These are phyloP conservation scores for Embiotoca jacksoni DNA, from an alignment of 2,113 vertebrate genomes.

Conservation along the genomic window DNA sequence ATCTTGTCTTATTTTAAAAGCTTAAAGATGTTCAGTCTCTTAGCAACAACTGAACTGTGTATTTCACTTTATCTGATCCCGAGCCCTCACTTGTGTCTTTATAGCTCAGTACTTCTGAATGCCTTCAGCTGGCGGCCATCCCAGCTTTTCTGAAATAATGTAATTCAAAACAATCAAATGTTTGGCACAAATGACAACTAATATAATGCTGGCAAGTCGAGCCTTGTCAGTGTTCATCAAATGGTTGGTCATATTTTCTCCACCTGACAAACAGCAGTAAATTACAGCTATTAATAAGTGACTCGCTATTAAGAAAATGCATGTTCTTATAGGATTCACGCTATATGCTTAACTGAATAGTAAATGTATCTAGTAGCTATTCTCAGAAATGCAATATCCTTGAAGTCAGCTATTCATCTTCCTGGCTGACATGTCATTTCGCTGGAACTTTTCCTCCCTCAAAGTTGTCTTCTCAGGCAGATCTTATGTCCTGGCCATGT, in stretches of 20 bases:
- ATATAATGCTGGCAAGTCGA: constrained; percentile 49
- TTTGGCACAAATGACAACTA: constrained; percentile 29
- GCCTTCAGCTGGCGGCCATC: constrained; percentile 9
- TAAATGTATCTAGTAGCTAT: neutral
- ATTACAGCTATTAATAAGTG: neutral
- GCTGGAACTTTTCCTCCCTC: neutral
- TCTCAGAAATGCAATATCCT: neutral
- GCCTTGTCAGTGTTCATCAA: constrained; percentile 33
- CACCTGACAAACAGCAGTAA: constrained; percentile 27
- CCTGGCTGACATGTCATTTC: neutral
- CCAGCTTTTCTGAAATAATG: constrained; percentile 52
- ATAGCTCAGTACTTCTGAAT: constrained; percentile 9
- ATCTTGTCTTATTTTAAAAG: no score
- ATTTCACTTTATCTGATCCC: constrained; percentile 4
- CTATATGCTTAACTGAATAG: neutral
- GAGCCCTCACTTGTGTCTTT: neutral
- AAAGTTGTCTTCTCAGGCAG: no score
- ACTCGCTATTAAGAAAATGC: neutral
- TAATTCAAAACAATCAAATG: constrained; percentile 55
- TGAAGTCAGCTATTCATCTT: neutral
- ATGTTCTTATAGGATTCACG: neutral
- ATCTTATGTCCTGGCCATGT: no score
- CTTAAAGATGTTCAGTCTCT: no score
- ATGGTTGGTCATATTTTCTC: constrained; percentile 40
- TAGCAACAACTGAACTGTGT: no score